Evolutionary conservation across 2,888 invertebrate species (phyloP).

Genomic region (Drosophila anomelani): DNA sequence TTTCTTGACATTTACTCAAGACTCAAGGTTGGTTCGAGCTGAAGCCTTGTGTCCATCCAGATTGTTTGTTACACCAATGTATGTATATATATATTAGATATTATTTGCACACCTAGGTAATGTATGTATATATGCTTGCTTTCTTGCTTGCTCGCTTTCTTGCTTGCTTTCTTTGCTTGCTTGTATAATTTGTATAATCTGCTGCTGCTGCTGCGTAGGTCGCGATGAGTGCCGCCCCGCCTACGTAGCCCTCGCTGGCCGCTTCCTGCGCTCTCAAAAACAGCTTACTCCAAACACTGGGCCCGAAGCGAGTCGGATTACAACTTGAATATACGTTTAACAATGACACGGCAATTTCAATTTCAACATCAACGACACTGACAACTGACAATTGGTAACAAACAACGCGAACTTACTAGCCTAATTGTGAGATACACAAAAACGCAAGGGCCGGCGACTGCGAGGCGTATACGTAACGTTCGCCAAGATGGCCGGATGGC

Average conservation of each 20-base stretch:
- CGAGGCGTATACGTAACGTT: constrained; percentile 31
- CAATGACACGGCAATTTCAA: constrained; percentile 67
- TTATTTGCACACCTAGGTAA: constrained; percentile 47
- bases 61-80: constrained; percentile 24
- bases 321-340: constrained; percentile 55
- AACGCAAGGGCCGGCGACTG: not conserved
- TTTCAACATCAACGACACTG: constrained; percentile 50
- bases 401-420: constrained; percentile 52
- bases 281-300: constrained; percentile 49
- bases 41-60: constrained; percentile 9
- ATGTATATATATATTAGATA: constrained; percentile 16
- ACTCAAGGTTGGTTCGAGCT: constrained; percentile 14
- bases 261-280: constrained; percentile 34
- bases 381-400: constrained; percentile 49
- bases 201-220: constrained; percentile 43
- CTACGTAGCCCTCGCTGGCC: constrained; percentile 3
- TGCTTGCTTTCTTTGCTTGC: constrained; percentile 15
- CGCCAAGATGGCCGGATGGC: constrained; percentile 22
- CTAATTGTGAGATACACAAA: constrained; percentile 31
- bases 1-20: constrained; percentile 12
- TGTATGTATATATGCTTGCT: constrained; percentile 53
- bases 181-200: constrained; percentile 37
- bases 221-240: constrained; percentile 41
- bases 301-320: constrained; percentile 29
- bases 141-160: constrained; percentile 35